Evolutionary conservation across 2,797 vertebrate genomes (phyloP).

Genomic region (Sternarchorhynchus goeldii): DNA sequence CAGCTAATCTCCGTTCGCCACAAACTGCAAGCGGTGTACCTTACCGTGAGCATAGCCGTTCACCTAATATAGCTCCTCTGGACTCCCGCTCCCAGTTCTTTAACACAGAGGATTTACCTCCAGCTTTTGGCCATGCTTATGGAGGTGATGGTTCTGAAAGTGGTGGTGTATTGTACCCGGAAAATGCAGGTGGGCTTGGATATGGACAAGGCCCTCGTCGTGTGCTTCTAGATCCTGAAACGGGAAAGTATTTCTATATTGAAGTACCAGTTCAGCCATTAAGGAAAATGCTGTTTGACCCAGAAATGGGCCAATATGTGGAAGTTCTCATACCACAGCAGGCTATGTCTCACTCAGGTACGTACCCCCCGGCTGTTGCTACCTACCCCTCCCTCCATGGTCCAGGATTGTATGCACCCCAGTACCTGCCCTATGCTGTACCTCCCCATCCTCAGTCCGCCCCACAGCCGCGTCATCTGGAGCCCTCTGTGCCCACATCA

Average conservation of each 20-base stretch:
- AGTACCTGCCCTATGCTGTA: constrained; percentile 80
- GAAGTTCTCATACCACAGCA: constrained; percentile 90
- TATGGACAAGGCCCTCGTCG: constrained; percentile 74
- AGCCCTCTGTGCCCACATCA: constrained; percentile 67
- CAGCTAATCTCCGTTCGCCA: constrained; percentile 70
- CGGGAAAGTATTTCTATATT: constrained; percentile 91
- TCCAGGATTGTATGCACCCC: constrained; percentile 76
- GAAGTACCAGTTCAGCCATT: constrained; percentile 88
- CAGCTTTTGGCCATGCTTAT: constrained; percentile 75
- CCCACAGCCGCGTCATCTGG: constrained; percentile 72
- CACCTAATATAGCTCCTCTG: constrained; percentile 69
- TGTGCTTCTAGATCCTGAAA: constrained; percentile 90
- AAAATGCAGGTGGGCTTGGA: constrained; percentile 62
- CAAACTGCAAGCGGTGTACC: constrained; percentile 64
- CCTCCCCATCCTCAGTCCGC: constrained; percentile 73
- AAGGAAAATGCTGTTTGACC: constrained; percentile 89
- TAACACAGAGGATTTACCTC: constrained; percentile 69
- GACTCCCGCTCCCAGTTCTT: constrained; percentile 73
- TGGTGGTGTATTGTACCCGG: constrained; percentile 70
- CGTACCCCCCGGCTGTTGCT: constrained; percentile 81
- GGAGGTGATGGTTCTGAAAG: constrained; percentile 68
- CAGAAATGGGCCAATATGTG: constrained; percentile 92
- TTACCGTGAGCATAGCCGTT: constrained; percentile 70
- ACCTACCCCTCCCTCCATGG: constrained; percentile 77
- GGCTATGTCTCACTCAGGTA: constrained; percentile 75